A percentile compares a stretch with the other conserved stretches of the same genome.
These are phyloP conservation scores for Chrysina gloriosa DNA, from an alignment of 2,888 invertebrate genomes.

Conservation along the genomic window DNA sequence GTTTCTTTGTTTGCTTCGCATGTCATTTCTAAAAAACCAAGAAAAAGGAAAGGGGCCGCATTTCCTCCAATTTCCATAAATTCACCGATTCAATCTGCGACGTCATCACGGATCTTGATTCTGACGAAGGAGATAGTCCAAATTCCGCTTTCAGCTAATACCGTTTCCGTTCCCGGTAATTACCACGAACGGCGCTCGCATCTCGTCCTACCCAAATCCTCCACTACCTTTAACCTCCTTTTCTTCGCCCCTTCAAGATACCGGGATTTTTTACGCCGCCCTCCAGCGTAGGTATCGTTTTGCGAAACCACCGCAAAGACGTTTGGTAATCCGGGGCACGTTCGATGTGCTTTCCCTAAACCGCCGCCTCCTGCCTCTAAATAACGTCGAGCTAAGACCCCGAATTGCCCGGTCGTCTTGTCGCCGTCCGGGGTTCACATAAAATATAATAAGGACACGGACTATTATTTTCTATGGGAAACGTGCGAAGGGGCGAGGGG, in stretches of 20 bases:
- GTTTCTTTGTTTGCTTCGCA: not conserved
- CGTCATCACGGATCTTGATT: constrained; percentile 37
- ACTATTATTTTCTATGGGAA: constrained; percentile 57
- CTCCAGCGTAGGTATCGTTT: constrained; percentile 18
- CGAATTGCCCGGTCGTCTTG: constrained; percentile 47
- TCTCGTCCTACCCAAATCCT: no score
- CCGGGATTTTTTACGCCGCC: not conserved
- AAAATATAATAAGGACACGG: constrained; percentile 59
- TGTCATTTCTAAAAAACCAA: not conserved
- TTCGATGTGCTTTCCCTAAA: constrained; percentile 3
- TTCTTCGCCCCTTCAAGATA: not conserved
- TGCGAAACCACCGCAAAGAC: constrained; percentile 31
- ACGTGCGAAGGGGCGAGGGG: no score
- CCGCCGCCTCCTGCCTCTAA: constrained; percentile 29
- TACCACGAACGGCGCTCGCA: constrained; percentile 27
- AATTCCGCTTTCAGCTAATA: constrained; percentile 33
- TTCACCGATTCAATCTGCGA: constrained; percentile 23
- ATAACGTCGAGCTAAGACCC: constrained; percentile 46
- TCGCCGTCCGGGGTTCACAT: constrained; percentile 53
- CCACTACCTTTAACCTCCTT: not conserved
- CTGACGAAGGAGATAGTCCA: constrained; percentile 19
- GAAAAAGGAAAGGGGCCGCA: not conserved
- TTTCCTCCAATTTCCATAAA: constrained; percentile 17
- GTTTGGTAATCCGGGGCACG: constrained; percentile 35
- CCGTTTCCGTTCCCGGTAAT: constrained; percentile 33